Evolutionary conservation across 1,140 invertebrate genomes (phyloP), one percentile per base, ranked within the genome.

Genomic region (Drosophila murphyi): DNA sequence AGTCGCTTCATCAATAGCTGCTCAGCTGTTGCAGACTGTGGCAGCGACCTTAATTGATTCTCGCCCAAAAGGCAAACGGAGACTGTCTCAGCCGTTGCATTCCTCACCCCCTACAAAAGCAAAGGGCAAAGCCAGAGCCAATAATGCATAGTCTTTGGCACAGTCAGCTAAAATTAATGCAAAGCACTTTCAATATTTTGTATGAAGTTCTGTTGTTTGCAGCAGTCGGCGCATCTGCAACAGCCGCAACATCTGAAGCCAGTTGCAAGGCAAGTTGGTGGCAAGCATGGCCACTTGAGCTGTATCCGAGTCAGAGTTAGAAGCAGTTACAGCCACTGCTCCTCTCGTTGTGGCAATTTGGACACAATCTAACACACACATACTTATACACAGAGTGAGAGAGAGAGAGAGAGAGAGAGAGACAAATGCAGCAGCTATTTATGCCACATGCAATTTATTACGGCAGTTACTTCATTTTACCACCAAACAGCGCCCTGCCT

Each of bases 391-490:
- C 41, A 28, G 20, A 47, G 20, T 20, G 20, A 20, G 20, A 20
- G 20, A 20, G 20, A 20, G 20, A 20, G 20, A 20, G 20, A 20
- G 1, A 20, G 1, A 20, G 47, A 60, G 20, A 20, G 20, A 72
- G 12, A 12, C 68, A 82, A 56, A 79, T 82, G 80, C 71, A 82
- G 83, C 80, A 82, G 80, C 80, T 57, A 76, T 74, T 74, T 65
- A 70, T 80, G 77, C 80, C 80, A 65, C 72, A 72, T 76, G 81
- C 80, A 85, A 85, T 83, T 83, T 85, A 83, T 83, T 83, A 48
- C 51, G 63, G 70, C 63, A 72, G 63, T 72, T 68, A 72, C 70
- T 72, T 68, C 39, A 72, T 45, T 59, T 67, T 67, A 55, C 47
- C 48, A 67, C 37, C 50, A 28, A 50, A 20, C 48, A 52, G 20